phyloP scores from a whole-genome alignment of 2,113 vertebrate genomes.

The Dipodomys stephensi region DNA sequence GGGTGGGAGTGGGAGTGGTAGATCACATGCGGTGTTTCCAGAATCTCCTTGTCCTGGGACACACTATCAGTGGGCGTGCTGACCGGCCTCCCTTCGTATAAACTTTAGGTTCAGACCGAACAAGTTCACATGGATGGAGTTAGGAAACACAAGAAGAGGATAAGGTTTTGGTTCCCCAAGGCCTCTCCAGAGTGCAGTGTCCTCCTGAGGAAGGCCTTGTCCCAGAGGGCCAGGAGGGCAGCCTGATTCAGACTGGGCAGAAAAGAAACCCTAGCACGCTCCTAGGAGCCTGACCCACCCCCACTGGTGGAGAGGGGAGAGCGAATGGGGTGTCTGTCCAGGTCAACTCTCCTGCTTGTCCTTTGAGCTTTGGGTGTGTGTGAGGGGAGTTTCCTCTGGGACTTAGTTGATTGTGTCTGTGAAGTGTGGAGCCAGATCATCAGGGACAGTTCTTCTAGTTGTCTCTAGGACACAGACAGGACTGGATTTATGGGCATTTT shows the following conservation, averaged over 20 bases:
- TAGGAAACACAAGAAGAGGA: not conserved
- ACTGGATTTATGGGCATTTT: not conserved
- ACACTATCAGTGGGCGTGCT: not conserved
- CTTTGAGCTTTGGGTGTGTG: not conserved
- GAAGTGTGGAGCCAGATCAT: not conserved
- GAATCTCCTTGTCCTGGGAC: not conserved
- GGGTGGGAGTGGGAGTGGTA: not conserved
- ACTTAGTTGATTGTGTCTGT: not conserved
- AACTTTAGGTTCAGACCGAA: not conserved
- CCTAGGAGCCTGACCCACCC: not conserved
- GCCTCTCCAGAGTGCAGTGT: not conserved
- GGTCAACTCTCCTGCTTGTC: too few relatives aligned
- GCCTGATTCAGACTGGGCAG: not conserved
- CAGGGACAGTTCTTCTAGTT: not conserved
- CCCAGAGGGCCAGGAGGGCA: not conserved
- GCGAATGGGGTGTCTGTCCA: too few relatives aligned
- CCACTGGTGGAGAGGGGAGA: too few relatives aligned
- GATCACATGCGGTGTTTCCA: not conserved
- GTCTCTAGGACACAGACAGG: not conserved
- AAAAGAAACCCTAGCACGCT: not conserved
- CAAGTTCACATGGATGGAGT: not conserved
- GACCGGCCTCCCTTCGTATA: not conserved
- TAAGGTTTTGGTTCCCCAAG: slow-evolving; percentile 44
- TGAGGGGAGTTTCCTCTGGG: not conserved
- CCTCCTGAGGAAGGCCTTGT: not conserved